Evolutionary conservation across 2,888 invertebrate species (phyloP), one percentile per base, ranked within the genome.

Genomic region (Aspidapion aeneum): DNA sequence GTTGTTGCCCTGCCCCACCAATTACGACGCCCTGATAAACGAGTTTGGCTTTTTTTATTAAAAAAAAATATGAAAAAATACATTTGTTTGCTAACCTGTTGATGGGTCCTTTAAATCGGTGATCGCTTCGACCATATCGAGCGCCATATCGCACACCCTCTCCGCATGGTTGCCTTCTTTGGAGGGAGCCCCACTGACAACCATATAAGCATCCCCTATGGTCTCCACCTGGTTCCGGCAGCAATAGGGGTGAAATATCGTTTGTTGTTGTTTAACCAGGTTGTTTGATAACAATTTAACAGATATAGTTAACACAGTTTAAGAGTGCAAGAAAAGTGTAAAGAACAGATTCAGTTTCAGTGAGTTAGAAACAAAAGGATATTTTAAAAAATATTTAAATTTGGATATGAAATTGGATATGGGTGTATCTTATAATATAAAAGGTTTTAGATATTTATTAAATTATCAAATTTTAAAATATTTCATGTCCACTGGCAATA

Each of bases 161-260:
- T 94, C 91, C 0, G 96, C 96, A 77, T 98, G 98, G 75, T 94
- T 92, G 59, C 85, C 85, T 75, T 94, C 94, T 73, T 91, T 90
- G 71, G 93, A 92, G 0, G 97, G 97, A 0, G 96, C 96, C 0
- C 98, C 98, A 0, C 95, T 93, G 0, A 97, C 98, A 0, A 97
- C 95, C 97, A 98, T 97, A 78, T 98, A 98, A 0, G 98, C 98
- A 77, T 98, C 98, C 0, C 98, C 97, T 70, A 98, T 97, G 0
- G 98, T 98, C 82, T 98, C 98, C 50, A 96, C 94, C 94, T 95
- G 77, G 21, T 73, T 69, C 62, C 20, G 35, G 55, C 9, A 60
- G 17, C 35, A 49, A 50, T 58, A 49, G 18, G 21, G 19, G 17
- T 18, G 52, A 52, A 35, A 52, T 18, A 52, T 52, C 17, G 52